Evolutionary conservation across 2,888 invertebrate species (phyloP).

Genomic region (Tigriopus californicus): DNA sequence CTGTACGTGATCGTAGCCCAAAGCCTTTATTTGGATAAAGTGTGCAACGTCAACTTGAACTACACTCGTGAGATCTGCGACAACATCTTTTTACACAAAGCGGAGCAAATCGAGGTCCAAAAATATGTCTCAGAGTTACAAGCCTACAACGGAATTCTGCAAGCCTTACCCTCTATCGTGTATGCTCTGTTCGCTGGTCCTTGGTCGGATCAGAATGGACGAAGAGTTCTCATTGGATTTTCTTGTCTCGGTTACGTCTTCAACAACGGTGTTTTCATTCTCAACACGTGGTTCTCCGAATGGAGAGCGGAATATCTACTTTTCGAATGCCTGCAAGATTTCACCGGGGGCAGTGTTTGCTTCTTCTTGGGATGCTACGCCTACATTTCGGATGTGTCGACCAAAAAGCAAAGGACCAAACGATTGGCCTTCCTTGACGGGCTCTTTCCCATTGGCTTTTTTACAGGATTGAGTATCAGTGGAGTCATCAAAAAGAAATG

Average conservation of each 20-base stretch:
- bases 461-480: constrained; percentile 7
- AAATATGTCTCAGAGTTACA: constrained; percentile 12
- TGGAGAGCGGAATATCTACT: constrained; percentile 13
- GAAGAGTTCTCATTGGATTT: background rate
- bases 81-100: background rate
- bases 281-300: constrained; percentile 12
- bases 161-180: constrained; percentile 6
- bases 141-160: constrained; percentile 14
- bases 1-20: constrained; percentile 9
- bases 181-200: constrained; percentile 15
- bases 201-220: constrained; percentile 13
- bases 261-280: constrained; percentile 14
- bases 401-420: constrained; percentile 5
- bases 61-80: constrained; percentile 8
- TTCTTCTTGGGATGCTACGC: constrained; percentile 14
- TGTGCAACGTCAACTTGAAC: constrained; percentile 14
- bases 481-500: constrained; percentile 8
- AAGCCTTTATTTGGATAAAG: constrained; percentile 10
- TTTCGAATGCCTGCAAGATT: constrained; percentile 15
- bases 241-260: constrained; percentile 13
- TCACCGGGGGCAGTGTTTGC: constrained; percentile 7
- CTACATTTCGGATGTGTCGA: constrained; percentile 14
- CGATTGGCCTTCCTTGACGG: constrained; percentile 13
- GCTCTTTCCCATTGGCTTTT: constrained; percentile 11
- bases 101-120: constrained; percentile 7